A percentile compares a stretch with the other conserved stretches of the same genome.
Conservation (phyloP, 2,888 invertebrate species). For the Archips xylosteana region DNA sequence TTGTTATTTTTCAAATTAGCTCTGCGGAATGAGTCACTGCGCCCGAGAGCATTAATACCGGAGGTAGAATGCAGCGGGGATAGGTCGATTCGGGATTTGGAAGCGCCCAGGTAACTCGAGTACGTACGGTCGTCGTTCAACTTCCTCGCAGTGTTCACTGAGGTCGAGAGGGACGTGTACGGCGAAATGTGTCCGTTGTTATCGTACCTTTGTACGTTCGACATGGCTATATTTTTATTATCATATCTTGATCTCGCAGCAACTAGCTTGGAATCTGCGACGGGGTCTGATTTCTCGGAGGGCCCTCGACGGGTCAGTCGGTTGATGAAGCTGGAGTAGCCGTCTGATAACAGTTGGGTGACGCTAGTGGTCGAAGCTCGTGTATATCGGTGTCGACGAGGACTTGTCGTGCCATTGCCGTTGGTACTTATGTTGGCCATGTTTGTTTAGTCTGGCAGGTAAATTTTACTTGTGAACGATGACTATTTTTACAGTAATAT, state of each 20-base stretch:
- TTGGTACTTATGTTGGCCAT: slow-evolving; percentile 75
- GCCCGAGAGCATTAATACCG: slow-evolving; percentile 70
- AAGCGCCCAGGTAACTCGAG: slow-evolving; percentile 72
- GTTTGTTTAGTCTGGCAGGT: slow-evolving; percentile 48
- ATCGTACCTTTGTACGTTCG: slow-evolving; percentile 76
- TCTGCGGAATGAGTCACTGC: slow-evolving; percentile 81
- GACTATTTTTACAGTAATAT: slow-evolving; percentile 70
- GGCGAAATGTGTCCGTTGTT: slow-evolving; percentile 76
- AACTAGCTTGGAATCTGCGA: slow-evolving; percentile 67
- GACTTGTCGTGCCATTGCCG: slow-evolving; percentile 76
- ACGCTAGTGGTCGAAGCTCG: slow-evolving; percentile 93
- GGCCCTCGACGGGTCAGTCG: slow-evolving; percentile 92
- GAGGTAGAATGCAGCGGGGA: slow-evolving; percentile 75
- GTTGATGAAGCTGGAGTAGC: slow-evolving; percentile 94
- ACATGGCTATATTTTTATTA: slow-evolving; percentile 72
- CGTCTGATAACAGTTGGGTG: slow-evolving; percentile 94
- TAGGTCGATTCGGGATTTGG: slow-evolving; percentile 72
- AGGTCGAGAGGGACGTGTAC: slow-evolving; percentile 69
- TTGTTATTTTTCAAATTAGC: slow-evolving; percentile 73
- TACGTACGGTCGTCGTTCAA: slow-evolving; percentile 74
- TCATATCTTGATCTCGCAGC: slow-evolving; percentile 72
- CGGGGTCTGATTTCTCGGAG: slow-evolving; percentile 87
- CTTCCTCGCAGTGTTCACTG: slow-evolving; percentile 63
- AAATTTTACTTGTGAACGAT: slow-evolving; percentile 49
- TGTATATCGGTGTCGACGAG: slow-evolving; percentile 89